These are phyloP conservation scores for Mirza zaza DNA, from an alignment of 2,113 vertebrate species.

Conservation along the genomic window DNA sequence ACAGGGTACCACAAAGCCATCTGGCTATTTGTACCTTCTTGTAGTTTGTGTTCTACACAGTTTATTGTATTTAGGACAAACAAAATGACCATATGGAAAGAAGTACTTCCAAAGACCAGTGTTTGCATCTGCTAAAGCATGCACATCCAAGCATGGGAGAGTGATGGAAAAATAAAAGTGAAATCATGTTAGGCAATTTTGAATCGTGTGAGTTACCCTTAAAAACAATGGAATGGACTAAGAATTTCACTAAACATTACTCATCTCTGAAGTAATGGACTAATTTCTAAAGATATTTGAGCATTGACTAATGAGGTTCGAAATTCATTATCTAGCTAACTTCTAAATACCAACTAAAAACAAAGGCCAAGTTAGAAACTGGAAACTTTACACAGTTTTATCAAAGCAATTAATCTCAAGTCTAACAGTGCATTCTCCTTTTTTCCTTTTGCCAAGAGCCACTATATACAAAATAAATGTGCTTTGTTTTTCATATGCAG, in stretches of 20 bases:
- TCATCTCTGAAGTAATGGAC: background rate
- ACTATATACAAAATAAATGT: background rate
- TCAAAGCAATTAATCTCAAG: slow-evolving; percentile 50
- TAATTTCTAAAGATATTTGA: background rate
- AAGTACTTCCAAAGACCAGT: background rate
- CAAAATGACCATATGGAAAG: background rate
- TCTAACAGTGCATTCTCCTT: background rate
- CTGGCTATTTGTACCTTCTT: background rate
- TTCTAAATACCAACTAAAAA: slow-evolving; percentile 29
- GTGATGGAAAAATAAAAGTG: background rate
- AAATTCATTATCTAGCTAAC: slow-evolving; percentile 27
- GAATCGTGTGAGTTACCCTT: background rate
- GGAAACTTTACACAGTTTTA: slow-evolving; percentile 13
- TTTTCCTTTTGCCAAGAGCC: background rate
- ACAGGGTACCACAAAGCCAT: background rate
- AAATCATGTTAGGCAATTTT: background rate
- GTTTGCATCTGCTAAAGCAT: background rate
- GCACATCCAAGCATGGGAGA: too few relatives aligned
- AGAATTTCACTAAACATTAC: background rate
- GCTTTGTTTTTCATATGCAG: slow-evolving; percentile 47
- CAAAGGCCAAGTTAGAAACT: slow-evolving; percentile 38
- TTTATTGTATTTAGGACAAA: background rate
- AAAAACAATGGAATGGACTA: background rate
- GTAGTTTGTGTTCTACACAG: background rate
- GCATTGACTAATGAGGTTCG: background rate